phyloP scores from a whole-genome alignment of 2,797 vertebrate genomes.

The Phyllotis vaccarum region DNA sequence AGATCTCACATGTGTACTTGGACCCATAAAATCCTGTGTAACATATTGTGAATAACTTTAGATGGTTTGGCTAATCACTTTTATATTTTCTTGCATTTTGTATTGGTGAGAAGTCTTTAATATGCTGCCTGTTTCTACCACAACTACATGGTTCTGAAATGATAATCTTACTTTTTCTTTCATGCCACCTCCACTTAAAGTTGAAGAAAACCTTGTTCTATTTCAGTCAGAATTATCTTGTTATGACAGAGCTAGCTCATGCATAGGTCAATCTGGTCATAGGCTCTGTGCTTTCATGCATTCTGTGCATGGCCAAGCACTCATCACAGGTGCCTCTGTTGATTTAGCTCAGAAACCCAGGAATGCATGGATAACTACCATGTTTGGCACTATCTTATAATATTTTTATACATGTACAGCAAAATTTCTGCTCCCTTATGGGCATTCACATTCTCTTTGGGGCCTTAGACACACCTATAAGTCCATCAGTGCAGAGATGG shows the following conservation, averaged over 20 bases:
- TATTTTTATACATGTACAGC: background rate
- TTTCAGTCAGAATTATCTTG: background rate
- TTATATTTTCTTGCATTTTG: background rate
- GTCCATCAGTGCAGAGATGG: background rate
- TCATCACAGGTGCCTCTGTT: background rate
- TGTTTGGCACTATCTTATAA: background rate
- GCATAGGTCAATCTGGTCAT: background rate
- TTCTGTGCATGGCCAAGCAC: rapidly evolving
- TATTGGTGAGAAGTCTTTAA: background rate
- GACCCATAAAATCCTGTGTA: background rate
- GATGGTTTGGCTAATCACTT: background rate
- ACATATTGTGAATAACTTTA: background rate
- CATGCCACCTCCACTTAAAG: background rate
- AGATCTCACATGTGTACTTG: background rate
- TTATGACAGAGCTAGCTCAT: background rate
- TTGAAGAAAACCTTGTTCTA: background rate
- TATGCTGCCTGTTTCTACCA: background rate
- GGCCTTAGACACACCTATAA: too few relatives aligned
- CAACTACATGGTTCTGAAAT: background rate
- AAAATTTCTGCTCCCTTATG: background rate
- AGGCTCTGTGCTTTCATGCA: background rate
- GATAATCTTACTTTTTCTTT: background rate
- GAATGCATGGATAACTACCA: background rate
- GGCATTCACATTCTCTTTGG: background rate
- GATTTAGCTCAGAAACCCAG: background rate